Conservation (phyloP, 2,888 invertebrate genomes). For the Idaea dimidiata region DNA sequence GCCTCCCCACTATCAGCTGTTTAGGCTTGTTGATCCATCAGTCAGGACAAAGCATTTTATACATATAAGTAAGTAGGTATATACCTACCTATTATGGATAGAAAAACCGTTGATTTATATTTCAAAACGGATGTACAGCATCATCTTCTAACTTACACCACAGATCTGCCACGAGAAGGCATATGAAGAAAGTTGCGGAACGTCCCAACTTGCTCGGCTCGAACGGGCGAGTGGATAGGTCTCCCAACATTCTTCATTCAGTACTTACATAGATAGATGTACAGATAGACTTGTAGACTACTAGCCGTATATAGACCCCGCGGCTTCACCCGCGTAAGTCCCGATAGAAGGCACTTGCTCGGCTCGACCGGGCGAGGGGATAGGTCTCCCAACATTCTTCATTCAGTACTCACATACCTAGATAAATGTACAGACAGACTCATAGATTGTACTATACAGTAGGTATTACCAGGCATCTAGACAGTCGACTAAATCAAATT, state of each 20-base stretch:
- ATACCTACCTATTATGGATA: no score
- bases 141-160: slow-evolving; percentile 12
- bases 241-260: slow-evolving; percentile 37
- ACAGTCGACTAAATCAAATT: no score
- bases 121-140: no score
- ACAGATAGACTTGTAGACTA: slow-evolving; percentile 16
- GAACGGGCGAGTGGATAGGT: slow-evolving; percentile 20
- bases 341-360: slow-evolving; percentile 40
- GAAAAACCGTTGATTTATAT: no score
- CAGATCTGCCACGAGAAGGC: slow-evolving; percentile 45
- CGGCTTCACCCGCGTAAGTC: no score
- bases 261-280: slow-evolving; percentile 21
- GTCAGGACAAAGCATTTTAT: no score
- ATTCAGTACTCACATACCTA: slow-evolving; percentile 23
- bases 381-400: slow-evolving; percentile 36
- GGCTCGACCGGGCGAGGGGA: slow-evolving; percentile 24
- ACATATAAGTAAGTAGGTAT: no score
- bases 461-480: no score
- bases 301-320: no score
- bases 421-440: slow-evolving; percentile 22
- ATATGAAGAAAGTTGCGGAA: slow-evolving; percentile 57
- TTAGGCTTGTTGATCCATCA: no score
- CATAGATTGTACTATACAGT: no score
- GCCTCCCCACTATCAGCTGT: no score
- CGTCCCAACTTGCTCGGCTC: slow-evolving; percentile 41